phyloP scores from a whole-genome alignment of 2,888 invertebrate species.

The Microctonus aethiopoides region DNA sequence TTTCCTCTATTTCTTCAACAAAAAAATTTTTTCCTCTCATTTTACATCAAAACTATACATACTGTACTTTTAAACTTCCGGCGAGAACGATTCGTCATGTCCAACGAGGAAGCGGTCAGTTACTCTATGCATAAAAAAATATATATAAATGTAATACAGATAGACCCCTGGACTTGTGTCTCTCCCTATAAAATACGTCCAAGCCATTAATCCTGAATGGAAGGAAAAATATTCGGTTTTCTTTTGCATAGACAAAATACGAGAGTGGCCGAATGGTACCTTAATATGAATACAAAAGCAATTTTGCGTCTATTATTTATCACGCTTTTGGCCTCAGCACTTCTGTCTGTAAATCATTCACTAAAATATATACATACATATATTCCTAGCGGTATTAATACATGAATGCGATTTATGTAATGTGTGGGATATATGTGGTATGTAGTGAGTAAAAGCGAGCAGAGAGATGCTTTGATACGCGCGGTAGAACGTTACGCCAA shows the following conservation, averaged over 20 bases:
- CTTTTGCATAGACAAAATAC: slow-evolving; percentile 46
- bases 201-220: slow-evolving; percentile 67
- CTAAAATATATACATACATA: not conserved
- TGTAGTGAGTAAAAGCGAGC: not conserved
- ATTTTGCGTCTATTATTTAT: slow-evolving; percentile 64
- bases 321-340: slow-evolving; percentile 30
- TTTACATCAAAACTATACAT: slow-evolving; percentile 47
- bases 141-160: slow-evolving; percentile 23
- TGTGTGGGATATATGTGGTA: slow-evolving; percentile 21
- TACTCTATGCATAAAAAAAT: slow-evolving; percentile 33
- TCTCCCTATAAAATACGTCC: slow-evolving; percentile 66
- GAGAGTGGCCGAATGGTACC: slow-evolving; percentile 44
- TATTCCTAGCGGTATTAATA: slow-evolving; percentile 23
- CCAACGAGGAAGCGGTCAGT: slow-evolving; percentile 61
- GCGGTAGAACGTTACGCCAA: slow-evolving; percentile 39
- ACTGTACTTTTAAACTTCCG: slow-evolving; percentile 62
- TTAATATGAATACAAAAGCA: slow-evolving; percentile 67
- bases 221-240: slow-evolving; percentile 61
- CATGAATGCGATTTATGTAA: slow-evolving; percentile 17
- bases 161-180: slow-evolving; percentile 21
- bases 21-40: not conserved
- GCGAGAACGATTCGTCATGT: slow-evolving; percentile 56
- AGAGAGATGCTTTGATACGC: slow-evolving; percentile 29
- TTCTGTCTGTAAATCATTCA: not conserved
- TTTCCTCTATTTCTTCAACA: not conserved